These are phyloP conservation scores for Coracopsis vasa DNA, from an alignment of 2,113 vertebrate genomes.

Conservation along the genomic window DNA sequence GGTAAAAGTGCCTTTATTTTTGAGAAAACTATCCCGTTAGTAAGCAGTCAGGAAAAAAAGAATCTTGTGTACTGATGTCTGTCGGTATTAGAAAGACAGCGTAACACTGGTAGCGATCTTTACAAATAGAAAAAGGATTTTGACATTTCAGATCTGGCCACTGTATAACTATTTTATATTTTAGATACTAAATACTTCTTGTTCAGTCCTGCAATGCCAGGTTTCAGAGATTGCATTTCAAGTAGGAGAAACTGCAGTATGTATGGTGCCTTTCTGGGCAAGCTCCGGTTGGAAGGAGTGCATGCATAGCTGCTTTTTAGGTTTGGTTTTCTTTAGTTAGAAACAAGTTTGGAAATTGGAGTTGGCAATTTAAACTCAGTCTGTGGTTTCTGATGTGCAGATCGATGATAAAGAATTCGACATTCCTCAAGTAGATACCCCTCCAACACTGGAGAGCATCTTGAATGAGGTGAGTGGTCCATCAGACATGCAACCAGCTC, in stretches of 20 bases:
- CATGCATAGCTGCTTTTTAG: accelerated
- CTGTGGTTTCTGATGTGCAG: slow-evolving; percentile 67
- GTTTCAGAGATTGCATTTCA: background rate
- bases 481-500: accelerated
- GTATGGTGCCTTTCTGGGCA: accelerated
- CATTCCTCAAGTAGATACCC: slow-evolving; percentile 98
- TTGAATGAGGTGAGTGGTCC: slow-evolving; percentile 86
- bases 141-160: background rate
- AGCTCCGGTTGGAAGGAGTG: background rate
- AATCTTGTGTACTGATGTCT: accelerated
- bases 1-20: background rate
- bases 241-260: accelerated
- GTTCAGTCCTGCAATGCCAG: background rate
- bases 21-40: background rate
- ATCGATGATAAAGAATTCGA: slow-evolving; percentile 99
- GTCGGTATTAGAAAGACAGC: accelerated
- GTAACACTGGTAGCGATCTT: background rate
- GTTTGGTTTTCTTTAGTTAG: background rate
- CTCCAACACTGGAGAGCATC: slow-evolving; percentile 97
- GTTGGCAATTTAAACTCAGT: background rate
- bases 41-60: background rate
- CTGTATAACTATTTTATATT: background rate
- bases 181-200: background rate
- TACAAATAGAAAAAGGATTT: background rate
- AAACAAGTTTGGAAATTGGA: background rate